These are phyloP conservation scores for Nerophis lumbriciformis DNA, from an alignment of 2,113 vertebrate genomes.

Conservation along the genomic window DNA sequence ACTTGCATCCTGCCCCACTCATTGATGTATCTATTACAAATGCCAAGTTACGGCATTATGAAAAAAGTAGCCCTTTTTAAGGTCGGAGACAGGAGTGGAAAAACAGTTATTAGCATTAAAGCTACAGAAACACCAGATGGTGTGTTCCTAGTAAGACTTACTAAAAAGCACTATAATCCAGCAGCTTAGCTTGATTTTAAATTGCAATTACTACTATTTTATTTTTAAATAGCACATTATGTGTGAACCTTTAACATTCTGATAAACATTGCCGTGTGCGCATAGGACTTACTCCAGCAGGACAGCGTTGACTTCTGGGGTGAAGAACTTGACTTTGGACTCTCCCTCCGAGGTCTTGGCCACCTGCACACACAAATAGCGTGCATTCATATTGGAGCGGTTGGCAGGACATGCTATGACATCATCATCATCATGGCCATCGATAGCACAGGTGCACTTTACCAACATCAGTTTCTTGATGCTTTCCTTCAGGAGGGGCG, in stretches of 20 bases:
- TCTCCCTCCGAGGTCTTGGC: slow-evolving; percentile 81
- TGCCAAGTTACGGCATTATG: no score
- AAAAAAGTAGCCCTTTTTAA: no score
- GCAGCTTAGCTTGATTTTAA: no score
- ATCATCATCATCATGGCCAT: neutral
- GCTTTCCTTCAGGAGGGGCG: slow-evolving; percentile 73
- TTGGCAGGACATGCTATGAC: neutral
- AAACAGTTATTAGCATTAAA: no score
- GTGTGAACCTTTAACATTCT: neutral
- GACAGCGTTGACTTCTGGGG: slow-evolving; percentile 83
- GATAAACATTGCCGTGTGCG: neutral
- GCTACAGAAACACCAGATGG: no score
- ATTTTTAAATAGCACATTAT: no score
- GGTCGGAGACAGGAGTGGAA: no score
- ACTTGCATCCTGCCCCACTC: no score
- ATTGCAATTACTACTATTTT: neutral
- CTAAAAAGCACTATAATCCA: no score
- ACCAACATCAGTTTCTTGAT: slow-evolving; percentile 82
- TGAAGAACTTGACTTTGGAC: slow-evolving; percentile 86
- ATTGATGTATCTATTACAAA: no score
- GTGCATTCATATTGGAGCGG: neutral
- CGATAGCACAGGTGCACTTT: neutral
- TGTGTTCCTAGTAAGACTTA: no score
- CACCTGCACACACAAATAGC: slow-evolving; percentile 62
- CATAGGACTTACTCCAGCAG: slow-evolving; percentile 83